Conservation (phyloP, 1,140 invertebrate species). For the Ceratina japonica region DNA sequence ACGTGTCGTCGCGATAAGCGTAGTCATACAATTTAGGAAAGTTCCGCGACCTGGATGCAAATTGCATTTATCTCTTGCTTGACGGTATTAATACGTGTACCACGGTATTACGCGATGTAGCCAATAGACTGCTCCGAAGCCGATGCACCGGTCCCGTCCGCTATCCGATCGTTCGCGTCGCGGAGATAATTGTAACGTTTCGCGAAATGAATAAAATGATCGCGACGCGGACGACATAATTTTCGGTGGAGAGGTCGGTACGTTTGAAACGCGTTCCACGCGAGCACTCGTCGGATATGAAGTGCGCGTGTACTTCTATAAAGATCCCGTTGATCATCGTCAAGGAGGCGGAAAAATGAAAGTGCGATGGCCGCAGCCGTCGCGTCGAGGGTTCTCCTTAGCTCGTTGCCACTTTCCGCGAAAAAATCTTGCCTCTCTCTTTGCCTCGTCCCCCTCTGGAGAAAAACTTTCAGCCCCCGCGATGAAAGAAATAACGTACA, state of each 20-base stretch:
- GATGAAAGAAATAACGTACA: neutral
- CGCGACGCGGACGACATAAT: neutral
- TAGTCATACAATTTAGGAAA: neutral
- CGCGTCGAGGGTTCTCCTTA: neutral
- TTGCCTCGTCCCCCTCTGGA: neutral
- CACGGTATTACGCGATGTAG: neutral
- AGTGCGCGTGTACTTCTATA: neutral
- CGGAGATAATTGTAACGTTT: too few relatives aligned
- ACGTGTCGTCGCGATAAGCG: neutral
- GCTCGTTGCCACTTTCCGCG: neutral
- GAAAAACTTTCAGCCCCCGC: neutral
- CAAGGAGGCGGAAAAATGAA: slow-evolving; percentile 19
- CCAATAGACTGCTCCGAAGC: neutral
- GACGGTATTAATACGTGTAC: neutral
- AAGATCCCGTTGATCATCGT: neutral
- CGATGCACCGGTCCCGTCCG: neutral
- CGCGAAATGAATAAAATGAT: too few relatives aligned
- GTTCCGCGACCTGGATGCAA: neutral
- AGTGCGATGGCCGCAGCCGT: neutral
- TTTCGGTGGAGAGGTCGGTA: neutral
- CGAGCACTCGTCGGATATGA: neutral
- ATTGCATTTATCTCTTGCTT: neutral
- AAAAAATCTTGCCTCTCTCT: slow-evolving; percentile 8
- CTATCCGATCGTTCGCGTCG: too few relatives aligned
- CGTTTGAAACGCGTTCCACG: neutral